A percentile compares a stretch with the other conserved stretches of the same genome.
These are phyloP conservation scores for Acridotheres tristis DNA, from an alignment of 2,797 vertebrate species.

Conservation along the genomic window DNA sequence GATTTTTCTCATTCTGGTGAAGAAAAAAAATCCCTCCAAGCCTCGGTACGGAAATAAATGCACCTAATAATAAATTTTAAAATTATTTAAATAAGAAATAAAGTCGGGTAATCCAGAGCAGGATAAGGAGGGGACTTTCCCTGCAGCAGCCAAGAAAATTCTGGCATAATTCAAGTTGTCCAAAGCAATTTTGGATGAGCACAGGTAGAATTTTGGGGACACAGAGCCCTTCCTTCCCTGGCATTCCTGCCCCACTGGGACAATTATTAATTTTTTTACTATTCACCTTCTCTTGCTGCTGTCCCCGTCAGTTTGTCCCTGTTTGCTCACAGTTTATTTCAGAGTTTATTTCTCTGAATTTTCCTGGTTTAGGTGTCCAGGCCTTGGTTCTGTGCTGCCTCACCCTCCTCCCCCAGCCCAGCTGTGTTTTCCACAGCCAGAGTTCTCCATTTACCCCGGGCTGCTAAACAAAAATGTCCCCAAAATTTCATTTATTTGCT, in stretches of 20 bases:
- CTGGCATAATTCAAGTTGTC: neutral
- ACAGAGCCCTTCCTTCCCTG: too few species aligned
- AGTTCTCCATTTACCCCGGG: neutral
- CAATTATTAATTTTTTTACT: too few species aligned
- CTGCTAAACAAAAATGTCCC: neutral
- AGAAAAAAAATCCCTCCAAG: neutral
- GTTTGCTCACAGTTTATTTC: too few species aligned
- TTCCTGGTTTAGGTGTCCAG: fast-evolving
- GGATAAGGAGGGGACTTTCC: neutral
- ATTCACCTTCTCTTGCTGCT: neutral
- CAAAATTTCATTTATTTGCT: neutral
- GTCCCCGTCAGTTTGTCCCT: fast-evolving
- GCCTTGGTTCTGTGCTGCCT: neutral
- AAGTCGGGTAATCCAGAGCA: neutral
- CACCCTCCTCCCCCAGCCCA: neutral
- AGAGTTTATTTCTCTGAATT: neutral
- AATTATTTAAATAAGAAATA: too few species aligned
- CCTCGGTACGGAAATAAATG: neutral
- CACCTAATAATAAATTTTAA: neutral
- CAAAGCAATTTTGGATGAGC: neutral
- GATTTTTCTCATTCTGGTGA: neutral
- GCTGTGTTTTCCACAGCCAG: neutral
- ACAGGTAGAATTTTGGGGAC: fast-evolving
- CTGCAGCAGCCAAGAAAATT: neutral
- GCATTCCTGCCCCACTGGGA: neutral